Percentiles rank a stretch among this genome's conserved stretches.
These are phyloP conservation scores for Alectura lathami DNA, from an alignment of 2,113 vertebrate species.

Conservation along the genomic window DNA sequence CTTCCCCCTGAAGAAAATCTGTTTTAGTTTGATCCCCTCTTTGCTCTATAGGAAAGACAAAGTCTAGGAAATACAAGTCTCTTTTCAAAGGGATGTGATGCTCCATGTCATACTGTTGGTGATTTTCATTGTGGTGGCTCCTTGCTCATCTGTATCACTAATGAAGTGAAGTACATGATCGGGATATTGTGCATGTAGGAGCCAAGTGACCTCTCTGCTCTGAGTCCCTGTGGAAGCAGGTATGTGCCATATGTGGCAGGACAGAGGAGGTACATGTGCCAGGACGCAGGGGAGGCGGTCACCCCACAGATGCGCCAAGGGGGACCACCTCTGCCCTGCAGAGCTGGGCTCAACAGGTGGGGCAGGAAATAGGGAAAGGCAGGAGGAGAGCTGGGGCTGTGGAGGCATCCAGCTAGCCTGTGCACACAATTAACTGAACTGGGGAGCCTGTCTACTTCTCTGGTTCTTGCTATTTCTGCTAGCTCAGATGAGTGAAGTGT, in stretches of 20 bases:
- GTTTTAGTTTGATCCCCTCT: not conserved
- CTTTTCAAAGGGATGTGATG: not conserved
- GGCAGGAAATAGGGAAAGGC: not conserved
- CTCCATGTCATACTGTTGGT: not conserved
- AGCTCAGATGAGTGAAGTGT: not conserved
- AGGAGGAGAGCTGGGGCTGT: not conserved
- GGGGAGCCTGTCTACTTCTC: not conserved
- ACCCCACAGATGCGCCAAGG: fast-evolving
- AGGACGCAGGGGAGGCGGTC: not conserved
- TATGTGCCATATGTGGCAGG: not conserved
- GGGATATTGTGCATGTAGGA: not conserved
- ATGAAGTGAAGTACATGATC: not conserved
- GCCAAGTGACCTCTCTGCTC: not conserved
- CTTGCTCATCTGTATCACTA: not conserved
- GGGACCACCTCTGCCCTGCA: not conserved
- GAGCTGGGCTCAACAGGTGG: not conserved
- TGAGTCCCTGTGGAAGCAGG: not conserved
- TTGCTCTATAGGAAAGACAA: not conserved
- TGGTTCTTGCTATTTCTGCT: not conserved
- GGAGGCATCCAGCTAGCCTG: not conserved
- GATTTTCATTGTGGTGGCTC: not conserved
- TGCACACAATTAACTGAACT: not conserved
- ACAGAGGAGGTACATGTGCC: not conserved
- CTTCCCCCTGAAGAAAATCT: not conserved
- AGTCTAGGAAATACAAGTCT: not conserved